Percentiles rank a stretch among this genome's conserved stretches.
Conservation (phyloP, 2,797 vertebrate genomes). For the Decapterus maruadsi region DNA sequence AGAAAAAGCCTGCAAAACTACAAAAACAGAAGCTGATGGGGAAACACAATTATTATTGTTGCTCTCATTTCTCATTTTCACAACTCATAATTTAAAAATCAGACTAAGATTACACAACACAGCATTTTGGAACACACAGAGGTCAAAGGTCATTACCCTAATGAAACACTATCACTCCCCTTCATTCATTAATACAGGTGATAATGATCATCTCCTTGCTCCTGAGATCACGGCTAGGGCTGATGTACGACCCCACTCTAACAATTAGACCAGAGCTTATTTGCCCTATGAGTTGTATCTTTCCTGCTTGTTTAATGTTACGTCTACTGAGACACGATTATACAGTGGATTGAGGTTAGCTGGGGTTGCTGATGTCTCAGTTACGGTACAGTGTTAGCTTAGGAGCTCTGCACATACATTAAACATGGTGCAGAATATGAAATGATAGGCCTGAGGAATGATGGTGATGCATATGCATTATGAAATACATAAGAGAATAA, state of each 20-base stretch:
- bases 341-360: constrained; percentile 45
- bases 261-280: constrained; percentile 58
- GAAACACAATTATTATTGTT: neutral
- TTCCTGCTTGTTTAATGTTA: constrained; percentile 62
- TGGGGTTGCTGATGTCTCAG: constrained; percentile 48
- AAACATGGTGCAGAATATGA: constrained; percentile 55
- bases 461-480: constrained; percentile 16
- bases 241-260: constrained; percentile 59
- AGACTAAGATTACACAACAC: neutral
- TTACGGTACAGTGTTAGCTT: constrained; percentile 40
- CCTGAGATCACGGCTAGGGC: constrained; percentile 56
- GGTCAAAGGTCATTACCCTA: constrained; percentile 73
- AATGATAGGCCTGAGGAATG: constrained; percentile 23
- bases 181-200: constrained; percentile 72
- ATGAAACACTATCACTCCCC: constrained; percentile 74
- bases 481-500: constrained; percentile 13
- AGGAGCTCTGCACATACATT: constrained; percentile 35
- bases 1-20: neutral
- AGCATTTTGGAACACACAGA: constrained; percentile 43
- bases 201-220: constrained; percentile 66
- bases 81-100: constrained; percentile 1
- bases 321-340: constrained; percentile 55
- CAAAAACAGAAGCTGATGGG: neutral
- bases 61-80: neutral
- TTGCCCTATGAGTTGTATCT: constrained; percentile 44